phyloP scores from a whole-genome alignment of 2,113 vertebrate genomes.

The Chrysochloris asiatica region DNA sequence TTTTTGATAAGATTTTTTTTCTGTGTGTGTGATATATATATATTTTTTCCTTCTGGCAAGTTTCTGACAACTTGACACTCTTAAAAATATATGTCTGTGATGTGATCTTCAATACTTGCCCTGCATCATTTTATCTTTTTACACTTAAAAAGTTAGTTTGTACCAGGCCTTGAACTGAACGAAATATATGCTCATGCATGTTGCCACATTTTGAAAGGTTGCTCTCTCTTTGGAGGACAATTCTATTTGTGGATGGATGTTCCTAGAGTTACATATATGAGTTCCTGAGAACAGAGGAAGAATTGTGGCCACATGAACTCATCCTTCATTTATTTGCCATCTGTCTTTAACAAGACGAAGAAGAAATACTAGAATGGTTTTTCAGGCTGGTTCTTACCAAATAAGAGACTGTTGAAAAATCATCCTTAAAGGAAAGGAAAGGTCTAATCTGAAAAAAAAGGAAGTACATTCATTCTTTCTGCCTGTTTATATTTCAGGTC shows the following conservation, averaged over 20 bases:
- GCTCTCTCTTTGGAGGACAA: background rate
- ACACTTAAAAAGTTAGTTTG: slow-evolving; percentile 53
- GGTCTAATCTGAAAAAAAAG: background rate
- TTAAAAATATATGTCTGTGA: slow-evolving; percentile 55
- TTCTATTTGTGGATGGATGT: slow-evolving; percentile 49
- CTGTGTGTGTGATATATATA: slow-evolving; percentile 10
- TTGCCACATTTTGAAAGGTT: slow-evolving; percentile 27
- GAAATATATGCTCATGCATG: background rate
- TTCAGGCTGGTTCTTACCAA: background rate
- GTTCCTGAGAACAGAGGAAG: background rate
- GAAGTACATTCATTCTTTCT: background rate
- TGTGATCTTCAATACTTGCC: slow-evolving; percentile 43
- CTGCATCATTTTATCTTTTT: slow-evolving; percentile 60
- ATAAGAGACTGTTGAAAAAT: slow-evolving; percentile 36
- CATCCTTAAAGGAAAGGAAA: background rate
- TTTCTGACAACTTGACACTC: slow-evolving; percentile 67
- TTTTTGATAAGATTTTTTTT: slow-evolving; percentile 64
- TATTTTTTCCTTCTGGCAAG: slow-evolving; percentile 72
- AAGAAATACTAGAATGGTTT: background rate
- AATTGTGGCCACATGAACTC: background rate
- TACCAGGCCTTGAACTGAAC: slow-evolving; percentile 41
- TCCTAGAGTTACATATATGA: background rate
- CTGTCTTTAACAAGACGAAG: background rate
- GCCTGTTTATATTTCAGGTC: background rate
- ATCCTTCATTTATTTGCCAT: background rate